Conservation (phyloP, 2,888 invertebrate species). For the Ligdia adustata region DNA sequence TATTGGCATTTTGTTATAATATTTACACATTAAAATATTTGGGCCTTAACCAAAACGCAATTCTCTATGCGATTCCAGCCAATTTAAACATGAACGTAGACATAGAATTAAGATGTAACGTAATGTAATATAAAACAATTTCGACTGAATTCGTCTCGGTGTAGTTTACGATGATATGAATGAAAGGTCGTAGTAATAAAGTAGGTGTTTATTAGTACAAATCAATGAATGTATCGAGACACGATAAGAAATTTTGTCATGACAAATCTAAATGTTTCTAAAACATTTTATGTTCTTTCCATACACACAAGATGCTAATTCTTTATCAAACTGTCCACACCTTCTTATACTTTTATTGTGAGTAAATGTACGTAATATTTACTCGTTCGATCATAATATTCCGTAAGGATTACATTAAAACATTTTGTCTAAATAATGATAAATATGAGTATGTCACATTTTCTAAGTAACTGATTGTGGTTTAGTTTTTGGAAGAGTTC, state of each 20-base stretch:
- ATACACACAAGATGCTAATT: background rate
- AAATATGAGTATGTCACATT: too few species aligned
- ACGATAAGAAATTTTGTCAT: conserved; percentile 12
- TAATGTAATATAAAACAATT: conserved; percentile 77
- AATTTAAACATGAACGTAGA: conserved; percentile 63
- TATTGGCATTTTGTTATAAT: conserved; percentile 40
- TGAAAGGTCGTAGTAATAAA: conserved; percentile 68
- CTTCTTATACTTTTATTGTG: background rate
- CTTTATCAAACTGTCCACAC: background rate
- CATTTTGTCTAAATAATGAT: too few species aligned
- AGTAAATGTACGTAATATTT: background rate
- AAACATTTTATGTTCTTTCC: conserved; percentile 14
- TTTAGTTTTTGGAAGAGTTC: too few species aligned
- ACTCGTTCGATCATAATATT: too few species aligned
- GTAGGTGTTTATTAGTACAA: conserved; percentile 82
- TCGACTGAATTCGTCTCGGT: conserved; percentile 81
- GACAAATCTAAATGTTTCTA: conserved; percentile 22
- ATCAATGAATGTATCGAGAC: conserved; percentile 55
- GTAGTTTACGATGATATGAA: conserved; percentile 78
- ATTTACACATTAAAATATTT: conserved; percentile 43
- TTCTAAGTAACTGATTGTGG: too few species aligned
- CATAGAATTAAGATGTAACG: conserved; percentile 64
- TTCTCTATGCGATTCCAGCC: conserved; percentile 75
- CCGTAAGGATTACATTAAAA: too few species aligned
- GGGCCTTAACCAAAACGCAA: conserved; percentile 66